A percentile compares a stretch with the other conserved stretches of the same genome.
These are phyloP conservation scores for Shargacucullia verbasci DNA, from an alignment of 2,888 invertebrate genomes.

Conservation along the genomic window DNA sequence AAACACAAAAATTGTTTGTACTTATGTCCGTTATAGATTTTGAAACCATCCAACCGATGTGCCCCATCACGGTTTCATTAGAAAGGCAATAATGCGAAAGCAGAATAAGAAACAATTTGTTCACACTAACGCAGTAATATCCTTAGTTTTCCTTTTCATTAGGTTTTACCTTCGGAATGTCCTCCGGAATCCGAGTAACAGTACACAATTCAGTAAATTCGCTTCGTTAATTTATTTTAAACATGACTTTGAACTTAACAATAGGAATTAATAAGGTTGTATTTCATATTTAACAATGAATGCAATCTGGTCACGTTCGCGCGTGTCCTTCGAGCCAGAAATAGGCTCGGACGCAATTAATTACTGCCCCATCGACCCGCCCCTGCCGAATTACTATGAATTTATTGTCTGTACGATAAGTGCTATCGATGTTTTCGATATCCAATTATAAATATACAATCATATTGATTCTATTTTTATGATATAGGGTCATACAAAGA, in stretches of 20 bases:
- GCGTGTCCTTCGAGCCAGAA: conserved; percentile 70
- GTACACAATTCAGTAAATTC: not conserved
- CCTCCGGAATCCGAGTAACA: too few species aligned
- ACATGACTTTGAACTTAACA: conserved; percentile 19
- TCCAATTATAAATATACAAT: conserved; percentile 52
- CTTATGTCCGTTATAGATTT: too few species aligned
- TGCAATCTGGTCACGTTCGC: conserved; percentile 67
- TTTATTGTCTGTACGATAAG: conserved; percentile 67
- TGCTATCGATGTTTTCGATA: conserved; percentile 49
- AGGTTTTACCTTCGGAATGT: too few species aligned
- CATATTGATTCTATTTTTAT: conserved; percentile 2
- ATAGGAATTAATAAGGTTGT: conserved; percentile 25
- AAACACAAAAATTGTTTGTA: too few species aligned
- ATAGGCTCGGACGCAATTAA: conserved; percentile 74
- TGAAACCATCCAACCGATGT: too few species aligned
- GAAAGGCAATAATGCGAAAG: too few species aligned
- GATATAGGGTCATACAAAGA: too few species aligned
- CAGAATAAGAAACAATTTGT: too few species aligned
- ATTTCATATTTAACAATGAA: conserved; percentile 42
- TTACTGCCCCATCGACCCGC: conserved; percentile 59
- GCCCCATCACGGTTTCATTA: too few species aligned
- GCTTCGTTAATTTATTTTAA: conserved; percentile 20
- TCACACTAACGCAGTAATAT: too few species aligned
- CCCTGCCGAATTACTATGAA: conserved; percentile 66
- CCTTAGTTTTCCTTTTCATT: too few species aligned